Conservation (phyloP, 2,797 vertebrate genomes). For the Toxotes lorentzi region DNA sequence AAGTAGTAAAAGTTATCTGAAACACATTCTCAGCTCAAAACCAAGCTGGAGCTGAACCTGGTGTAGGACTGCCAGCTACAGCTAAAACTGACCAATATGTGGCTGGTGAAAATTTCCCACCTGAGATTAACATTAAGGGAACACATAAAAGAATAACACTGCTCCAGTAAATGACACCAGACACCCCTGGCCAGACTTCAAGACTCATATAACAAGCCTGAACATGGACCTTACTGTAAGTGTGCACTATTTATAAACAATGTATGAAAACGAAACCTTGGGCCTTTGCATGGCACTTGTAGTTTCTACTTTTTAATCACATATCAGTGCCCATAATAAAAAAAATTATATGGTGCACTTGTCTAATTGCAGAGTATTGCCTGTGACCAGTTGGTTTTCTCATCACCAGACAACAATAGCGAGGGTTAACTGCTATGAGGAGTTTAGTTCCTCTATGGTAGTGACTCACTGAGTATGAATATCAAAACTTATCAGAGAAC, state of each 20-base stretch:
- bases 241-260: not conserved
- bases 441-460: constrained; percentile 15
- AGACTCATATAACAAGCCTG: constrained; percentile 26
- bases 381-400: too few species aligned
- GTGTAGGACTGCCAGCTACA: not conserved
- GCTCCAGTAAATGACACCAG: not conserved
- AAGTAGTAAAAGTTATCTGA: too few species aligned
- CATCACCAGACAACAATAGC: not conserved
- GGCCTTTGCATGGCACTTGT: not conserved
- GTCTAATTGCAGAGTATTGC: not conserved
- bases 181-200: constrained; percentile 1
- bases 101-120: constrained; percentile 11
- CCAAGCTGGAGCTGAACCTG: not conserved
- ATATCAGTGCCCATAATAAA: rapidly evolving
- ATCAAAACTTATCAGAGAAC: not conserved
- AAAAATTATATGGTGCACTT: not conserved
- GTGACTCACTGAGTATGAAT: not conserved
- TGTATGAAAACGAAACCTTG: constrained; percentile 42
- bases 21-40: not conserved
- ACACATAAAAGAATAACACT: constrained; percentile 12
- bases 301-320: rapidly evolving
- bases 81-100: not conserved
- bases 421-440: not conserved
- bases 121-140: not conserved
- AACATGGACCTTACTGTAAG: constrained; percentile 34